phyloP scores from a whole-genome alignment of 2,113 vertebrate genomes.

The Nothocercus julius region DNA sequence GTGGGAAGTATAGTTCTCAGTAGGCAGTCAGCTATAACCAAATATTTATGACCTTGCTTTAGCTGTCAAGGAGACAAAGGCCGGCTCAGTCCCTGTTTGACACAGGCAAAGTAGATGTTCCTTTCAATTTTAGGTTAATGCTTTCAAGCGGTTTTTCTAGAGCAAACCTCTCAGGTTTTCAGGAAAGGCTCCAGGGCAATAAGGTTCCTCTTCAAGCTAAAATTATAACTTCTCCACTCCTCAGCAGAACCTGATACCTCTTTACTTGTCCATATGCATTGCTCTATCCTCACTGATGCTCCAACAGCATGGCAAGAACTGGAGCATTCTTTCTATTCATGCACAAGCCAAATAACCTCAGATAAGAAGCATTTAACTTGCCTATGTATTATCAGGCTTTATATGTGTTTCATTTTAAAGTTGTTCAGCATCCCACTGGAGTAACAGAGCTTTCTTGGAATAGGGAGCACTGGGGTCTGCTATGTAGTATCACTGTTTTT shows the following conservation, averaged over 20 bases:
- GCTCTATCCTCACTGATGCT: neutral
- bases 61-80: neutral
- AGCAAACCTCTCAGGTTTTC: neutral
- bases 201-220: neutral
- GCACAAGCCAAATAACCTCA: neutral
- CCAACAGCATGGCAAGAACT: neutral
- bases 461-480: too few relatives aligned
- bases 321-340: neutral
- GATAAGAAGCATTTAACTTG: neutral
- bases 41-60: neutral
- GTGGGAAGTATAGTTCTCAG: neutral
- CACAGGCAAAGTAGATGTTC: neutral
- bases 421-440: neutral
- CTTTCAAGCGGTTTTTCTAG: neutral
- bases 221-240: neutral
- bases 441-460: neutral
- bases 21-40: neutral
- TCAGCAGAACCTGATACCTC: neutral
- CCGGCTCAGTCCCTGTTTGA: neutral
- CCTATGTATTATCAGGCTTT: neutral
- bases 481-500: neutral
- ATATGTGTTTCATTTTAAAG: neutral
- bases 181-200: neutral
- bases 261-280: neutral
- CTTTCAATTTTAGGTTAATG: neutral